A percentile compares a stretch with the other conserved stretches of the same genome.
Evolutionary conservation across 2,113 vertebrate genomes (phyloP).

Genomic region (Tyto alba): DNA sequence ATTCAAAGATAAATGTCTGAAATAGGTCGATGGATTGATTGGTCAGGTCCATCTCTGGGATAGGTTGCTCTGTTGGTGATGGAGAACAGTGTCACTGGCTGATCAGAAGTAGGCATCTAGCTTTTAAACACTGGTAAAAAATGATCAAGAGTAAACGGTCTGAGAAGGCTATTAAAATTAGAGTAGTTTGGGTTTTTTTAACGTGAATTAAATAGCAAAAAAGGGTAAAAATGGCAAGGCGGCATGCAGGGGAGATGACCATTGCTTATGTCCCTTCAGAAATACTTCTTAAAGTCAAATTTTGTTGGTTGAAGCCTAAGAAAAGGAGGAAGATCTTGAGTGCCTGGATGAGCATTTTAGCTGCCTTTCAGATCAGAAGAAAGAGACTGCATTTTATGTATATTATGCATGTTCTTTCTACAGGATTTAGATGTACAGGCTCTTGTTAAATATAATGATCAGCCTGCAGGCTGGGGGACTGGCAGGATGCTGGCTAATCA

Average conservation of each 20-base stretch:
- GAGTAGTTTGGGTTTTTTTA: background rate
- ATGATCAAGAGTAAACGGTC: background rate
- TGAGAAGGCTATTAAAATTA: background rate
- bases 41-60: background rate
- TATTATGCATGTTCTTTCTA: background rate
- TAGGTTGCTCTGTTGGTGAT: background rate
- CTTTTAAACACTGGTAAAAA: background rate
- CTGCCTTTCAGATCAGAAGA: background rate
- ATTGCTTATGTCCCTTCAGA: background rate
- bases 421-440: background rate
- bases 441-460: background rate
- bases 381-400: background rate
- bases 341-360: background rate
- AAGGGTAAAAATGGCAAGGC: background rate
- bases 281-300: background rate
- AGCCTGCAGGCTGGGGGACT: background rate
- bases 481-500: background rate
- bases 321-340: background rate
- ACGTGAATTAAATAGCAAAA: background rate
- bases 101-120: background rate
- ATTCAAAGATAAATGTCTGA: background rate
- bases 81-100: background rate
- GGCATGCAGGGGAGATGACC: accelerated
- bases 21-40: background rate
- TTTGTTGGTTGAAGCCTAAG: background rate